Evolutionary conservation across 1,140 invertebrate species (phyloP), one percentile per base, ranked within the genome.

Genomic region (Hycleus phaleratus): DNA sequence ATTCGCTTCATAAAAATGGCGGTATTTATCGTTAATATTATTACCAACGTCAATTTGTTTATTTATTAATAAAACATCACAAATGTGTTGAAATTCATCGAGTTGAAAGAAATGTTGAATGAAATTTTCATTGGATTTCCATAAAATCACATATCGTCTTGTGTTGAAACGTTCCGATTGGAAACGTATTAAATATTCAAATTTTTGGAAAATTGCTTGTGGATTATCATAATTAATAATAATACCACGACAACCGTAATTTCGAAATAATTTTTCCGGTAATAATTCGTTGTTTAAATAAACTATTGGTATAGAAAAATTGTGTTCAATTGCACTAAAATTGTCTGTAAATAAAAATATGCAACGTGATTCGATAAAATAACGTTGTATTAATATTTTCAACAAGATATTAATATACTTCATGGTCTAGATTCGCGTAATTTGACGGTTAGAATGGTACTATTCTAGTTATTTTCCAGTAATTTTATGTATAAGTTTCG

Each of bases 161-260:
- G 25, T 25, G 46, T 62, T 62, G 12, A 51, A 62, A 24, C 60
- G 38, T 26, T 58, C 52, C 24, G 6, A 44, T 3, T 52, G 32
- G 7, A 43, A 6, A 38, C 25, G 55, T n/a, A 62, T 55, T n/a
- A 39, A 46, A 18, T 51, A 26, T 56, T 62, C 60, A 39, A 62
- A 50, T 49, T 56, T 43, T 9, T 44, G 32, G 38, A 62, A 56
- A 18, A 55, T 12, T 2, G 11, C 43, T 24, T 38, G 32, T n/a
- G 56, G 43, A 10, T 62, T 56, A 43, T 51, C 24, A 49, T 40
- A 38, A 40, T 51, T 32, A 26, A 62, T 47, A n/a, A 62, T 40
- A 32, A 62, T 48, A 10, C 43, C 57, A 48, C 59, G 52, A 48
- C 60, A 62, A 10, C 60, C 60, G 26, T 49, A 46, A 42, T 52